Percentiles rank a stretch among this genome's conserved stretches.
These are phyloP conservation scores for Diaphora mendica DNA, from an alignment of 2,888 invertebrate genomes.

Conservation along the genomic window DNA sequence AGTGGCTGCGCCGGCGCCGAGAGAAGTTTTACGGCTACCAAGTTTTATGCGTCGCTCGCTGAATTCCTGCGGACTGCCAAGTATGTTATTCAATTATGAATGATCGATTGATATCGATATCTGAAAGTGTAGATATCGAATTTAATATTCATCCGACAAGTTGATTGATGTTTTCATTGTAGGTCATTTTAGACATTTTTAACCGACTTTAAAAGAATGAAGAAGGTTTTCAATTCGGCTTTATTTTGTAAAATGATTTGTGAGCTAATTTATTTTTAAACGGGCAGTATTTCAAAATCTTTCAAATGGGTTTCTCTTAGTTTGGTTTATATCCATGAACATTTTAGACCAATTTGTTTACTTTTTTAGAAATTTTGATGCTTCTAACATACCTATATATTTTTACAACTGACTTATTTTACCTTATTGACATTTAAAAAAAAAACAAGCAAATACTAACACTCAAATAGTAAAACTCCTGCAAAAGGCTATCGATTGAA, in stretches of 20 bases:
- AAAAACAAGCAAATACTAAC: no score
- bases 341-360: no score
- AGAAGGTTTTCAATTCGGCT: not conserved
- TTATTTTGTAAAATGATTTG: not conserved
- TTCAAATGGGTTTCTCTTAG: no score
- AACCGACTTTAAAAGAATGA: not conserved
- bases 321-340: no score
- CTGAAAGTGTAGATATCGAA: not conserved
- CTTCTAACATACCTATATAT: no score
- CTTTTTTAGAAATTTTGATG: no score
- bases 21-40: not conserved
- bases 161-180: not conserved
- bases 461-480: no score
- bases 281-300: no score
- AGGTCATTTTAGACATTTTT: not conserved
- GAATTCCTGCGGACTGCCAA: not conserved
- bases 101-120: not conserved
- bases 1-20: not conserved
- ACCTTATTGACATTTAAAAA: no score
- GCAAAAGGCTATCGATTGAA: not conserved
- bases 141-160: not conserved
- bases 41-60: not conserved
- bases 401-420: no score
- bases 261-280: no score
- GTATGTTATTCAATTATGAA: not conserved